Evolutionary conservation across 2,797 vertebrate genomes (phyloP).

Genomic region (Manis javanica): DNA sequence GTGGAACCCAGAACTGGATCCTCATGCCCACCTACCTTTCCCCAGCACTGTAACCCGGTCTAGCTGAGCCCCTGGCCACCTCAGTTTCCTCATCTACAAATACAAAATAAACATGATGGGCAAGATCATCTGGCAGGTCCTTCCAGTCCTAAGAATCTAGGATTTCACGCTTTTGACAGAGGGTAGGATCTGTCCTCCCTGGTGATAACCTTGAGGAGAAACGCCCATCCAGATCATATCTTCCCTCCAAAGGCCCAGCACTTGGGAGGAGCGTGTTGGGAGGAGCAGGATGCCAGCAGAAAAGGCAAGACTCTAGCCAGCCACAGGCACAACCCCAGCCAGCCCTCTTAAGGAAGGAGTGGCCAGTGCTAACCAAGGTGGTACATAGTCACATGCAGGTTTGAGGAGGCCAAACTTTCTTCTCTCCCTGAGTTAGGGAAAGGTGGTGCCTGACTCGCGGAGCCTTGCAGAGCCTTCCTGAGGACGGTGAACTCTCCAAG

Average conservation of each 20-base stretch:
- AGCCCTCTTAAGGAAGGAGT: background rate
- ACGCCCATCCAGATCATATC: background rate
- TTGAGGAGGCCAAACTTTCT: background rate
- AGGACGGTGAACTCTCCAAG: background rate
- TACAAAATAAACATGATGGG: background rate
- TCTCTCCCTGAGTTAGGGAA: background rate
- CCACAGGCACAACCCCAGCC: no score
- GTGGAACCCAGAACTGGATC: background rate
- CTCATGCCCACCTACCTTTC: background rate
- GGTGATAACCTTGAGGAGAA: background rate
- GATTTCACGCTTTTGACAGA: background rate
- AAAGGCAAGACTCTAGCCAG: background rate
- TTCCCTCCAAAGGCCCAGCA: background rate
- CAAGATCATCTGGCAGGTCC: background rate
- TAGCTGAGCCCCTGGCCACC: background rate
- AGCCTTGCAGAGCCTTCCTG: background rate
- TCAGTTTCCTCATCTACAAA: background rate
- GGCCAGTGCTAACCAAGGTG: background rate
- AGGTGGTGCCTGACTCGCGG: rapidly evolving
- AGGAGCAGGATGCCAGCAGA: background rate
- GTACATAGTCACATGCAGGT: background rate
- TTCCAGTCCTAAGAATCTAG: background rate
- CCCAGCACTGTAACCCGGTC: background rate
- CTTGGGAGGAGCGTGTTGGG: background rate
- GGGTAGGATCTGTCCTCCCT: background rate